These are phyloP conservation scores for Triops cancriformis DNA, from an alignment of 1,140 invertebrate genomes.

Conservation along the genomic window DNA sequence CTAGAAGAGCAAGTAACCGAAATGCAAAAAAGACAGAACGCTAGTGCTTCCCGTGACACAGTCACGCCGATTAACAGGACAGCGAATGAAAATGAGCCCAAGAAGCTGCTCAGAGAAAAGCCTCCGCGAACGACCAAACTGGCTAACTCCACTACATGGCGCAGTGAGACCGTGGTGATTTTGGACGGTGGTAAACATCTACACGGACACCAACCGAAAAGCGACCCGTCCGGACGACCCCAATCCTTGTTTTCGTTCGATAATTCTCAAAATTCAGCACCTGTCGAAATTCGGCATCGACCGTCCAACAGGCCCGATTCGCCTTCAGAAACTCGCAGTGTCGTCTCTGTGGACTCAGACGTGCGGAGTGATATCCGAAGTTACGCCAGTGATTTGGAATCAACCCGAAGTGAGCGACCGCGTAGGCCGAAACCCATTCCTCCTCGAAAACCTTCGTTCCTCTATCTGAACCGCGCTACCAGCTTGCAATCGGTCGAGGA, in stretches of 20 bases:
- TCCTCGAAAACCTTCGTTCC: conserved; percentile 68
- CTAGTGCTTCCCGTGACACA: not conserved
- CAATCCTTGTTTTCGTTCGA: not conserved
- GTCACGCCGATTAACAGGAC: not conserved
- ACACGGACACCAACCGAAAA: not conserved
- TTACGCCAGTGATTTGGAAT: conserved; percentile 23
- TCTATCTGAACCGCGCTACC: conserved; percentile 68
- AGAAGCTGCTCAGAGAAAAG: conserved; percentile 27
- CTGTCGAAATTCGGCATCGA: conserved; percentile 10
- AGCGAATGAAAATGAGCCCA: conserved; percentile 23
- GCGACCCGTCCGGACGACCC: not conserved
- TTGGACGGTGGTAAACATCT: not conserved
- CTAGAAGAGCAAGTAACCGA: conserved; percentile 68
- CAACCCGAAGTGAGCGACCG: conserved; percentile 2
- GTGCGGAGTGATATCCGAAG: conserved; percentile 14
- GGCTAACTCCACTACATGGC: conserved; percentile 11
- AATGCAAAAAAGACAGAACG: conserved; percentile 20
- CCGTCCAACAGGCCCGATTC: not conserved
- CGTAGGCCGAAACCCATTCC: conserved; percentile 53
- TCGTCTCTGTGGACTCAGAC: conserved; percentile 36
- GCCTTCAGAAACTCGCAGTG: conserved; percentile 13
- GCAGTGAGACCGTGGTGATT: not conserved
- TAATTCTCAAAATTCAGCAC: conserved; percentile 8
- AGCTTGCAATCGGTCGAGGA: conserved; percentile 66
- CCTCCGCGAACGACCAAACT: conserved; percentile 25